Evolutionary conservation across 1,140 invertebrate species (phyloP).

Genomic region (Apis dorsata): DNA sequence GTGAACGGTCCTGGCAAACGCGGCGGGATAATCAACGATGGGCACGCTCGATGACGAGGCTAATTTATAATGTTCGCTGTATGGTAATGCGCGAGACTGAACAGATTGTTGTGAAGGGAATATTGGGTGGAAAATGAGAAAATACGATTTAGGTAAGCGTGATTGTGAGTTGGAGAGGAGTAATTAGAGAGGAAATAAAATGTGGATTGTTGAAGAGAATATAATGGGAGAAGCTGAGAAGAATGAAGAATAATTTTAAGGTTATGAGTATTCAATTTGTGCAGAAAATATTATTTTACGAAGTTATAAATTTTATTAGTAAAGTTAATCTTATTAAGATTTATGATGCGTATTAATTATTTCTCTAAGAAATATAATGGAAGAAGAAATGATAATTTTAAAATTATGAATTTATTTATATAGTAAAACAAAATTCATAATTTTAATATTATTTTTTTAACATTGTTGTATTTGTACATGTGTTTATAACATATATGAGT

Average conservation of each 20-base stretch:
- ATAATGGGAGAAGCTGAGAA: background rate
- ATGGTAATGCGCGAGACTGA: background rate
- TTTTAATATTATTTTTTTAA: too few relatives aligned
- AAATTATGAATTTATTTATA: too few relatives aligned
- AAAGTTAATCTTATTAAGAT: too few relatives aligned
- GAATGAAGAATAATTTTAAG: background rate
- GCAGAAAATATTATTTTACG: background rate
- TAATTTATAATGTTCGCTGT: conserved; percentile 16
- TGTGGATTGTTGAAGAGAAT: background rate
- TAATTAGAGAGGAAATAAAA: background rate
- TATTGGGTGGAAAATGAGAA: background rate
- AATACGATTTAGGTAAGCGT: too few relatives aligned
- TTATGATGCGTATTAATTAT: too few relatives aligned
- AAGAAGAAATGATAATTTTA: too few relatives aligned
- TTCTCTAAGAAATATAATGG: too few relatives aligned
- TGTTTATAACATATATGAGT: background rate
- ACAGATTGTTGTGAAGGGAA: background rate
- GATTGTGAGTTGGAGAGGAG: background rate
- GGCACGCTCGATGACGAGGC: conserved; percentile 5
- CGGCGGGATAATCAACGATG: conserved; percentile 8
- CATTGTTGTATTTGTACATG: too few relatives aligned
- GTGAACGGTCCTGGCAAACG: conserved; percentile 5
- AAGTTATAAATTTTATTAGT: too few relatives aligned
- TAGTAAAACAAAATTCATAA: too few relatives aligned
- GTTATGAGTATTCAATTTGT: background rate